Evolutionary conservation across 2,113 vertebrate genomes (phyloP).

Genomic region (Hystrix cristata): DNA sequence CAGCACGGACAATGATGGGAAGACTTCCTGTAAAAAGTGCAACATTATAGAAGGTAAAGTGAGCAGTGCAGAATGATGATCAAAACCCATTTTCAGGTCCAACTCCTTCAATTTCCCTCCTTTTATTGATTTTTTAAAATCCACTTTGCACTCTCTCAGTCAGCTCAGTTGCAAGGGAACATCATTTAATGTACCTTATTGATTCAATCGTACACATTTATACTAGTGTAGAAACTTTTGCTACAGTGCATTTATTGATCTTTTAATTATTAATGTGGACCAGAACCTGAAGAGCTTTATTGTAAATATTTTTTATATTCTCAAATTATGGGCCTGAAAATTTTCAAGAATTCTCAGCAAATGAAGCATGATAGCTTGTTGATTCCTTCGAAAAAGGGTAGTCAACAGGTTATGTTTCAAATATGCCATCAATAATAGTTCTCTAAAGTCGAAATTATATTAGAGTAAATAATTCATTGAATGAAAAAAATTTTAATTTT

Average conservation of each 20-base stretch:
- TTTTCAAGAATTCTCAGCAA: background rate
- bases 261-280: constrained; percentile 80
- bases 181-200: constrained; percentile 72
- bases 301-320: constrained; percentile 58
- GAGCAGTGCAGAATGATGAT: constrained; percentile 55
- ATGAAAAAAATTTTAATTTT: background rate
- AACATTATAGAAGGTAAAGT: constrained; percentile 65
- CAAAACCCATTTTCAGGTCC: constrained; percentile 75
- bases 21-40: constrained; percentile 69
- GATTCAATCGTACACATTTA: constrained; percentile 72
- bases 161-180: constrained; percentile 57
- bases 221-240: constrained; percentile 70
- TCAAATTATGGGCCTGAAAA: constrained; percentile 34
- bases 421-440: background rate
- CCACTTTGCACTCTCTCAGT: constrained; percentile 61
- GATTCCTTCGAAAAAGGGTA: background rate
- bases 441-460: background rate
- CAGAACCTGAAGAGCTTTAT: constrained; percentile 40
- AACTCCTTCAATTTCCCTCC: constrained; percentile 70
- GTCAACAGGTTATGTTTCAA: background rate
- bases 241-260: constrained; percentile 75
- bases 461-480: background rate
- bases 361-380: background rate
- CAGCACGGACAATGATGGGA: background rate
- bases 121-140: constrained; percentile 78